A percentile compares a stretch with the other conserved stretches of the same genome.
phyloP scores from a whole-genome alignment of 37 sponge, comb jelly and placozoan genomes.

The Spongia lamella region DNA sequence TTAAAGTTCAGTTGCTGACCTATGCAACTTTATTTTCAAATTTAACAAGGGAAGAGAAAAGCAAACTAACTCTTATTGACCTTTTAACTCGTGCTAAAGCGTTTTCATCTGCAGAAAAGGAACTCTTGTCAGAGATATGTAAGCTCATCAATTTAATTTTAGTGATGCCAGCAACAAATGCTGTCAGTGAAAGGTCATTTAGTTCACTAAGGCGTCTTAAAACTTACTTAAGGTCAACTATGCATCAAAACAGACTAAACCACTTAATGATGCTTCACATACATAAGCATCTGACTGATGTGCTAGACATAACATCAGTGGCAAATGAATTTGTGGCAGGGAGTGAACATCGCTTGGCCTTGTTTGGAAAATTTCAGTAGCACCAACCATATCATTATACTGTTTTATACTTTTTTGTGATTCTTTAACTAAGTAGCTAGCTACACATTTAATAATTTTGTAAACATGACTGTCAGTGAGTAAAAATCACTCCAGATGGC shows the following conservation, averaged over 20 bases:
- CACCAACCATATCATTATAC: too few species aligned
- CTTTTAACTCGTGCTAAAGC: background rate
- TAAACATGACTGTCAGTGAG: too few species aligned
- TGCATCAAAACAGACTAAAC: background rate
- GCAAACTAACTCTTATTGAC: too few species aligned
- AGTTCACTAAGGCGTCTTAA: background rate
- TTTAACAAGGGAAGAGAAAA: too few species aligned
- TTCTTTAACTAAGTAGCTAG: too few species aligned
- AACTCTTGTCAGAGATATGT: background rate
- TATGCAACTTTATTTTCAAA: too few species aligned
- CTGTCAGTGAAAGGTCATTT: background rate
- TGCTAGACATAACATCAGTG: background rate
- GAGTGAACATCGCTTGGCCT: too few species aligned
- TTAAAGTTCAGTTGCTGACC: conserved; percentile 18
- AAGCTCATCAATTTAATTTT: background rate
- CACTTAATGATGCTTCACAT: background rate
- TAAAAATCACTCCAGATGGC: too few species aligned
- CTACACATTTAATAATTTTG: too few species aligned
- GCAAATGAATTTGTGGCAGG: background rate
- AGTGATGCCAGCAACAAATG: background rate
- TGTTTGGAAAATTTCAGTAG: too few species aligned
- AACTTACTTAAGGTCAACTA: background rate
- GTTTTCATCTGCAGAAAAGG: background rate
- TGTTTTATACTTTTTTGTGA: too few species aligned
- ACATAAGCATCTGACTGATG: background rate